Percentiles rank a stretch among this genome's conserved stretches.
Conservation (phyloP, 2,113 vertebrate genomes). For the Dipodomys spectabilis region DNA sequence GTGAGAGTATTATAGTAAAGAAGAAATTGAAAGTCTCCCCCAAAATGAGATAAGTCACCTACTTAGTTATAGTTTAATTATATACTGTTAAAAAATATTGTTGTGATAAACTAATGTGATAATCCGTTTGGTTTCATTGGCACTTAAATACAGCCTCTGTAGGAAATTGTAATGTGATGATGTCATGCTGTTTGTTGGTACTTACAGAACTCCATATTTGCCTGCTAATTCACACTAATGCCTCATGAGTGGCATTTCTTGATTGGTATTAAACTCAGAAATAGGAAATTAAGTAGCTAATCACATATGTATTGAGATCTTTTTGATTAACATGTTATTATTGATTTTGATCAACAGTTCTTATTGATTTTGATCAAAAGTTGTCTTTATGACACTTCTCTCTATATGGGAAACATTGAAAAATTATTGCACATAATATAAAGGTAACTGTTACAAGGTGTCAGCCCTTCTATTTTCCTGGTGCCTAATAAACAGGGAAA, state of each 20-base stretch:
- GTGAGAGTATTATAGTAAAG: background rate
- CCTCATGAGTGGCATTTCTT: conserved; percentile 8
- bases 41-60: background rate
- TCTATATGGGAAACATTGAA: background rate
- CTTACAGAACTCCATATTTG: background rate
- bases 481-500: background rate
- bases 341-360: conserved; percentile 32
- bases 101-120: conserved; percentile 22
- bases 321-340: background rate
- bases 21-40: background rate
- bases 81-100: conserved; percentile 9
- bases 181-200: conserved; percentile 26
- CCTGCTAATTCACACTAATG: conserved; percentile 44
- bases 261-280: conserved; percentile 54
- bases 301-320: conserved; percentile 27
- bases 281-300: conserved; percentile 44
- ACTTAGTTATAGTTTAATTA: conserved; percentile 38
- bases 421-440: background rate
- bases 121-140: conserved; percentile 35
- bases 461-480: conserved; percentile 22
- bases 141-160: background rate
- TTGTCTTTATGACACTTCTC: background rate
- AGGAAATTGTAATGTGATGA: background rate
- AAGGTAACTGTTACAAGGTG: background rate
- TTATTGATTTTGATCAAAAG: background rate